Percentiles rank a stretch among this genome's conserved stretches.
phyloP scores from a whole-genome alignment of 2,797 vertebrate genomes.

The Cirrhinus mrigala region DNA sequence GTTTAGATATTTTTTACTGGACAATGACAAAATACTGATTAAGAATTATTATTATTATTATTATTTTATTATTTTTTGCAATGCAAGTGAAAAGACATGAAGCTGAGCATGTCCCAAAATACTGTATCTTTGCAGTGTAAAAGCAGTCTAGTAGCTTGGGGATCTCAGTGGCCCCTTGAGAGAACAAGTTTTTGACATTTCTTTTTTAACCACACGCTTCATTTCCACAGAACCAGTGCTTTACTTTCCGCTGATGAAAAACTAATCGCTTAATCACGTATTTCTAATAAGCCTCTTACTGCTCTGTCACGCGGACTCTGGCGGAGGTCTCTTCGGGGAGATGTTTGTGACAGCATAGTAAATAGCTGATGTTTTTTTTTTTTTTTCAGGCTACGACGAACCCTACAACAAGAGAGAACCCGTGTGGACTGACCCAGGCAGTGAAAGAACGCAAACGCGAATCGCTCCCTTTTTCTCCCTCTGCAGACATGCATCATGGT shows the following conservation, averaged over 20 bases:
- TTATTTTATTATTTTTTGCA: no score
- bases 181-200: conserved; percentile 69
- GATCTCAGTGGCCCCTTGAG: conserved; percentile 58
- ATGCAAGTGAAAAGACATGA: neutral
- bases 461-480: conserved; percentile 64
- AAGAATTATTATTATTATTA: no score
- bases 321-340: conserved; percentile 64
- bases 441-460: conserved; percentile 81
- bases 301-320: conserved; percentile 69
- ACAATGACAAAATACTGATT: neutral
- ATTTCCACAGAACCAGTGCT: conserved; percentile 72
- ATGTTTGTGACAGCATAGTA: conserved; percentile 68
- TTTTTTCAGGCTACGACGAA: conserved; percentile 69
- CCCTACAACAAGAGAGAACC: conserved; percentile 70
- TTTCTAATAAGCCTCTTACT: conserved; percentile 78
- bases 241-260: conserved; percentile 73
- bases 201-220: conserved; percentile 69
- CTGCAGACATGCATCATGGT: conserved; percentile 75
- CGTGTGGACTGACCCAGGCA: conserved; percentile 71
- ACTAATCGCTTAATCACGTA: conserved; percentile 78
- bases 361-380: conserved; percentile 70
- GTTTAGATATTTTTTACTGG: neutral
- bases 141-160: neutral
- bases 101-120: neutral
- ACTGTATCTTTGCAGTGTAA: neutral